Evolutionary conservation across 2,113 vertebrate species (phyloP), one percentile per base, ranked within the genome.

Genomic region (Gobio gobio): DNA sequence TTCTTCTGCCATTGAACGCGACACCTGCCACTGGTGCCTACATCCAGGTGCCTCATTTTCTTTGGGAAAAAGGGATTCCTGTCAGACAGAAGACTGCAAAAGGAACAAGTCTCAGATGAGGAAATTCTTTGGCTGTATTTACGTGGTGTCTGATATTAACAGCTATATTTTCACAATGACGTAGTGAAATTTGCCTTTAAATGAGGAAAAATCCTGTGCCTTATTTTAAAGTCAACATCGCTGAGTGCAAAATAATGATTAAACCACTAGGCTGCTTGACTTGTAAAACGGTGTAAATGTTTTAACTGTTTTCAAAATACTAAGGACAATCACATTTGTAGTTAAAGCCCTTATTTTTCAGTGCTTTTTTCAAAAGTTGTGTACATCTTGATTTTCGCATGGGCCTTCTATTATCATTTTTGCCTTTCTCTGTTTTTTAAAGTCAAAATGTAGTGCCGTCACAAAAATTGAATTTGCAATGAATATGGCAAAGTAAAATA

Each of bases 181-280:
- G 5, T 78, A 2, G 10, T n/a, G 20, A 16, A 61, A 26, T 64
- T 45, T 29, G 59, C 59, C 58, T 66, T 63, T 18, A 63, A 61
- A 79, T 43, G 36, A 26, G 33, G 36, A 43, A n/a, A 45, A 18
- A 61, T 18, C 12, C 56, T 79, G 36, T 63, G n/a, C 40, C 63
- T 63, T 79, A 63, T 45, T 79, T 40, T 43, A 13, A 74, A 26
- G 40, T 73, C 40, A 45, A 7, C 9, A 68, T 36, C 40, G 16
- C 64, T 68, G 64, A 70, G 70, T 74, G 43, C 70, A 47, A 47
- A 73, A 45, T 24, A 24, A 43, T 14, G 29, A 14, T 58, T 24
- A 79, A 79, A 79, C 40, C 78, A 47, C 78, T 80, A 80, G 43
- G 58, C n/a, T 80, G 59, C 58, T 63, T 1, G n/a, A 79, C 4